phyloP scores from a whole-genome alignment of 2,888 invertebrate species.

The Meloe dianella region DNA sequence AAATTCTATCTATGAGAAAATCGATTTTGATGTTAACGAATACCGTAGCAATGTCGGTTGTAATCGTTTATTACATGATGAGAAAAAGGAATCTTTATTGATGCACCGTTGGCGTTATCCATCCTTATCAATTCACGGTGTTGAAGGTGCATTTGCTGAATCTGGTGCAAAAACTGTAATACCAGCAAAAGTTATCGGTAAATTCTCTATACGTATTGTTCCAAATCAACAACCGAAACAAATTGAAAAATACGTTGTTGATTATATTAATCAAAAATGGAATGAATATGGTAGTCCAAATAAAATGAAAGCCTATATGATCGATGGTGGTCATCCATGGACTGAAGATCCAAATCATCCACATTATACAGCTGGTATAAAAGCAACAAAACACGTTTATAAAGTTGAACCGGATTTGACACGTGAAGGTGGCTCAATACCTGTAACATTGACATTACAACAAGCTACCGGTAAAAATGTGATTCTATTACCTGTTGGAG shows the following conservation, averaged over 20 bases:
- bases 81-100: conserved; percentile 80
- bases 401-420: conserved; percentile 92
- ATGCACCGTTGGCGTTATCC: conserved; percentile 97
- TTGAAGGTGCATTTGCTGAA: conserved; percentile 94
- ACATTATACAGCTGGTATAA: conserved; percentile 88
- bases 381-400: conserved; percentile 84
- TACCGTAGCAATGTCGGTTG: conserved; percentile 79
- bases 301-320: conserved; percentile 67
- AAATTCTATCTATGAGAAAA: conserved; percentile 74
- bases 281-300: conserved; percentile 83
- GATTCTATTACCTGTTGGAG: conserved; percentile 91
- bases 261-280: conserved; percentile 81
- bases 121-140: conserved; percentile 91
- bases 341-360: conserved; percentile 90
- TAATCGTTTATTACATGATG: conserved; percentile 72
- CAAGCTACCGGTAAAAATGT: conserved; percentile 93
- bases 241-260: conserved; percentile 79
- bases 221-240: conserved; percentile 88
- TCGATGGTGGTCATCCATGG: conserved; percentile 84
- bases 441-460: conserved; percentile 92
- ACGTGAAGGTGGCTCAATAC: conserved; percentile 97
- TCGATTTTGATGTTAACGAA: conserved; percentile 84
- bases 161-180: conserved; percentile 96
- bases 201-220: conserved; percentile 97
- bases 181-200: conserved; percentile 90